phyloP scores from a whole-genome alignment of 2,113 vertebrate species.

The Salvelinus fontinalis region DNA sequence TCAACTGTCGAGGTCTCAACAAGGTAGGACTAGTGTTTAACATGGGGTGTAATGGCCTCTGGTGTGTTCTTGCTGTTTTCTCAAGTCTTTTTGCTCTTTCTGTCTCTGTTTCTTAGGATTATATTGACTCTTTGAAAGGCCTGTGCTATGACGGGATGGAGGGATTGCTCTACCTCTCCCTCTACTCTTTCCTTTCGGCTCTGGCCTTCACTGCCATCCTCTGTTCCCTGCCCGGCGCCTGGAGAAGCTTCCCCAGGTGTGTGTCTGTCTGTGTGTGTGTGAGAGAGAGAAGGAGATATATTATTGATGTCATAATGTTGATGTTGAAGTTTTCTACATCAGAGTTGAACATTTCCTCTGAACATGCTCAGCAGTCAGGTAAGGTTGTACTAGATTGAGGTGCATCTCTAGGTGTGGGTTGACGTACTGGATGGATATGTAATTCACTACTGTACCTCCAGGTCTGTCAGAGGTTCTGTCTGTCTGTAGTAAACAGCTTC shows the following conservation, averaged over 20 bases:
- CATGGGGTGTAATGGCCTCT: slow-evolving; percentile 10
- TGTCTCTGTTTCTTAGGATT: slow-evolving; percentile 72
- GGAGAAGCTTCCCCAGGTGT: slow-evolving; percentile 89
- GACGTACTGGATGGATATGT: neutral
- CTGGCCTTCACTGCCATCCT: slow-evolving; percentile 85
- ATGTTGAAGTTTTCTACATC: neutral
- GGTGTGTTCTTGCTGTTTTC: neutral
- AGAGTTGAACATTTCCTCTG: neutral
- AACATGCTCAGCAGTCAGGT: neutral
- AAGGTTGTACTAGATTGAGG: no score
- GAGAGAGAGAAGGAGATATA: neutral
- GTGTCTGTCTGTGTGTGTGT: slow-evolving; percentile 1
- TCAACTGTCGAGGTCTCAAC: slow-evolving; percentile 86
- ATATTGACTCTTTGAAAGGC: slow-evolving; percentile 84
- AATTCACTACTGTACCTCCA: no score
- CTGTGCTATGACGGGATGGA: slow-evolving; percentile 90
- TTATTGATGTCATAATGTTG: neutral
- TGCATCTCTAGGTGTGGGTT: neutral
- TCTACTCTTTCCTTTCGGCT: slow-evolving; percentile 88
- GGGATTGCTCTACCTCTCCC: slow-evolving; percentile 86
- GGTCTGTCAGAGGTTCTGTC: neutral
- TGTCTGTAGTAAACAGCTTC: slow-evolving; percentile 15
- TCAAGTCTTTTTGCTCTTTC: neutral
- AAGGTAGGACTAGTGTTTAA: slow-evolving; percentile 74
- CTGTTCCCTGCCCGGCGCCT: slow-evolving; percentile 88